Conservation (phyloP, 2,797 vertebrate genomes). For the Leucoraja ocellata region DNA sequence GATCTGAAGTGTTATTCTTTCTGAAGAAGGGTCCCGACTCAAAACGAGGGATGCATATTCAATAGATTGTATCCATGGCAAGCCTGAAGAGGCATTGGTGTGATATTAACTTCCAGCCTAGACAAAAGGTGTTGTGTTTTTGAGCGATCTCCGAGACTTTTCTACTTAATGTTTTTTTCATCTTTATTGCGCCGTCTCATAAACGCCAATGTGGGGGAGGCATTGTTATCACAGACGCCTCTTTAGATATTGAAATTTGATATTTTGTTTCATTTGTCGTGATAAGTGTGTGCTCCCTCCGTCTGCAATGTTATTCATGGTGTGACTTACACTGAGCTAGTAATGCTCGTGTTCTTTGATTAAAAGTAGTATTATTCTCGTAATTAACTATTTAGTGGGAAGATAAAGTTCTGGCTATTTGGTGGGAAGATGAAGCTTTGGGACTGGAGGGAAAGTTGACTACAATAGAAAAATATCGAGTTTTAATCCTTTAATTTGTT, state of each 20-base stretch:
- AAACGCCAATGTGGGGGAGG: neutral
- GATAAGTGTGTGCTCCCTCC: slow-evolving; percentile 7
- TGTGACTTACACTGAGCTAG: neutral
- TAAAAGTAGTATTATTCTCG: neutral
- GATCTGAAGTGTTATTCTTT: too few relatives aligned
- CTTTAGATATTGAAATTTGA: neutral
- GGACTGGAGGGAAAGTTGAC: neutral
- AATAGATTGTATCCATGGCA: too few relatives aligned
- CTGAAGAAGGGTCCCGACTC: too few relatives aligned
- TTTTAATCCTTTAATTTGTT: neutral
- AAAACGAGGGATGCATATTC: too few relatives aligned
- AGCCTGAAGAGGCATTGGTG: too few relatives aligned
- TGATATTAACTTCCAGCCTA: too few relatives aligned
- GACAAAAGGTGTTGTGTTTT: neutral
- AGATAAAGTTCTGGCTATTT: neutral
- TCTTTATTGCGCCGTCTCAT: neutral
- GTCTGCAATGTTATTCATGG: neutral
- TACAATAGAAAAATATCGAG: neutral
- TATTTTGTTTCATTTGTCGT: slow-evolving; percentile 3
- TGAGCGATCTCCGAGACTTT: neutral
- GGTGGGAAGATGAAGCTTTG: neutral
- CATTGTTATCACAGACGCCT: neutral
- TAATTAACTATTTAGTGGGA: neutral
- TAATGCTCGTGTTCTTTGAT: neutral
- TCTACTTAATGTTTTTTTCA: neutral